Base-by-base conservation (phyloP, 2,888 invertebrate species). In the Coecobrya sp. region DNA sequence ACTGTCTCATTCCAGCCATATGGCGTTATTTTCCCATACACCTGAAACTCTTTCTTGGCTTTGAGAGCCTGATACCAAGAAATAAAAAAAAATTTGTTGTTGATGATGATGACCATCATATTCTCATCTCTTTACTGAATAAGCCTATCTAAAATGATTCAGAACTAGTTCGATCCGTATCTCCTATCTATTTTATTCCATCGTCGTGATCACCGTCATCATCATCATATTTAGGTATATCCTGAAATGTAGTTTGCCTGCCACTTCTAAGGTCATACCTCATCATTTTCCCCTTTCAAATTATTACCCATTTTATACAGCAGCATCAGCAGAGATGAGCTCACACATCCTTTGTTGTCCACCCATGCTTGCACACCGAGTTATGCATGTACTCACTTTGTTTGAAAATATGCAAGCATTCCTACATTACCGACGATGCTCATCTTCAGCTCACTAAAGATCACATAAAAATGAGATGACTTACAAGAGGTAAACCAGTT, bases 1-100 rank as follows among this genome's bases (percentile, higher is more conserved):
- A 86, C 86, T 91, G 85, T 85, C 86, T 86, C 87, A 93, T 93
- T 93, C 93, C 93, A 84, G 88, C 93, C 93, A 93, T 93, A 93
- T 93, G 93, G 88, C 85, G 93, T 79, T 73, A 84, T 89, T 89
- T 89, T 91, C 91, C 91, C 91, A 91, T 91, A 91, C 91, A 91
- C 91, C 91, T 91, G 91, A 91, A 85, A 89, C 65, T 85, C 89
- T 65, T 62, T 68, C 45, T 82, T 82, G 45, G 62, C 62, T 62
- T 42, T 62, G 55, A 62, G 36, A 62, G 7, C 19, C 62, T 62
- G 19, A 62, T 85, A 65, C 85, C 13, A 62, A 73, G 76, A 76
- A 68, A 68, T 25, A 62, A 70, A 55, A 84, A 70, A 70, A n/a
- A n/a, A n/a, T n/a, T n/a, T 27, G 19, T 45, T 70, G 62, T 36